Conservation (phyloP, 2,888 invertebrate species). For the Lamproptera curius region DNA sequence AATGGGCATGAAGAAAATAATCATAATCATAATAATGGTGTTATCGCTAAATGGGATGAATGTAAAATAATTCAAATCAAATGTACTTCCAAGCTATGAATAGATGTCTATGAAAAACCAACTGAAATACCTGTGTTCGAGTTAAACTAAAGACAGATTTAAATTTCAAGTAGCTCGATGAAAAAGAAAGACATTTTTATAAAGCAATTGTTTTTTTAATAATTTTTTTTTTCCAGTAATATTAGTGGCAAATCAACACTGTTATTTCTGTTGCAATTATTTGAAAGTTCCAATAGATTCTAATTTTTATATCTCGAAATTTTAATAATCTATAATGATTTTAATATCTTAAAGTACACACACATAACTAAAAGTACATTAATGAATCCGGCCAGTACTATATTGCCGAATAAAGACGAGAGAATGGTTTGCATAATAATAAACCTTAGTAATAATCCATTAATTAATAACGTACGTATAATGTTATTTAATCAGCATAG, state of each 20-base stretch:
- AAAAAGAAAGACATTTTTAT: background rate
- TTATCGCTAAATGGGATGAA: too few species aligned
- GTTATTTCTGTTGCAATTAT: constrained; percentile 13
- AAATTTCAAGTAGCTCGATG: background rate
- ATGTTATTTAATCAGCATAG: too few species aligned
- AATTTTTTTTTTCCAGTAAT: background rate
- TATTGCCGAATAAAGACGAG: too few species aligned
- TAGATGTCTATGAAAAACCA: background rate
- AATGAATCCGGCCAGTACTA: too few species aligned
- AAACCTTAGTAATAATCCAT: too few species aligned
- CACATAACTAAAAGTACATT: background rate
- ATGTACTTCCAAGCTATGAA: background rate
- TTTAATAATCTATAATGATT: constrained; percentile 11
- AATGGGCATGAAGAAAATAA: too few species aligned
- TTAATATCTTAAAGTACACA: background rate
- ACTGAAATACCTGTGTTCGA: background rate
- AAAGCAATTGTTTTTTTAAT: background rate
- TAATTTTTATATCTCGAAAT: constrained; percentile 33
- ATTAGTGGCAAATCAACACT: constrained; percentile 16
- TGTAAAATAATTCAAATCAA: too few species aligned
- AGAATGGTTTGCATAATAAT: too few species aligned
- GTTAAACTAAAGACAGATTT: background rate
- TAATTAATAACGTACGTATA: too few species aligned
- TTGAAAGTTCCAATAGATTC: constrained; percentile 24
- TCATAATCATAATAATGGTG: too few species aligned